phyloP scores from a whole-genome alignment of 2,797 vertebrate species.

The Melanotaenia parkinsoni region DNA sequence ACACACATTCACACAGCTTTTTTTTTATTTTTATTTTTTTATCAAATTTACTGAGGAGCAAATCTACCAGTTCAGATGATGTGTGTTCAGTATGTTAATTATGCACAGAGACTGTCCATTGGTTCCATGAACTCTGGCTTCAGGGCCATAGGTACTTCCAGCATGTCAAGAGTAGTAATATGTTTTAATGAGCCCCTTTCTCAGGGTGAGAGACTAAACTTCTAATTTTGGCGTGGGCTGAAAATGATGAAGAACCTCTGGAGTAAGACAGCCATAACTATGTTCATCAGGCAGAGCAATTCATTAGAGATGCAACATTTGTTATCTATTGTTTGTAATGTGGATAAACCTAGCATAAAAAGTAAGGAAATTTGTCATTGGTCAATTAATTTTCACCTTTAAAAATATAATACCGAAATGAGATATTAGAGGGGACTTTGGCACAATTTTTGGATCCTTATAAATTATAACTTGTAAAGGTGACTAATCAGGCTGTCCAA shows the following conservation, averaged over 20 bases:
- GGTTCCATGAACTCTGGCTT: conserved; percentile 51
- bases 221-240: conserved; percentile 46
- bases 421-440: too few relatives aligned
- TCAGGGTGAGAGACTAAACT: conserved; percentile 49
- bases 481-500: too few relatives aligned
- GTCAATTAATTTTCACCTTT: neutral
- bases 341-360: neutral
- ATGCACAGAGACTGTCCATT: conserved; percentile 46
- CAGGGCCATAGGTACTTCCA: conserved; percentile 48
- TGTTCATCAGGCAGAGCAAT: conserved; percentile 13
- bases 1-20: neutral
- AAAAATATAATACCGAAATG: neutral
- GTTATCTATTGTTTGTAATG: neutral
- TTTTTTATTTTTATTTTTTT: too few relatives aligned
- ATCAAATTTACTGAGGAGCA: conserved; percentile 5
- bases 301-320: neutral
- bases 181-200: conserved; percentile 65
- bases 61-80: conserved; percentile 20
- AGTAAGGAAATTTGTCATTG: neutral
- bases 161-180: conserved; percentile 57
- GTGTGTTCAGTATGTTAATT: conserved; percentile 50
- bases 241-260: conserved; percentile 41
- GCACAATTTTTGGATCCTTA: neutral
- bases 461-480: too few relatives aligned
- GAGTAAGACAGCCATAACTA: conserved; percentile 36